Conservation (phyloP, 2,888 invertebrate genomes). For the Tigriopus californicus region DNA sequence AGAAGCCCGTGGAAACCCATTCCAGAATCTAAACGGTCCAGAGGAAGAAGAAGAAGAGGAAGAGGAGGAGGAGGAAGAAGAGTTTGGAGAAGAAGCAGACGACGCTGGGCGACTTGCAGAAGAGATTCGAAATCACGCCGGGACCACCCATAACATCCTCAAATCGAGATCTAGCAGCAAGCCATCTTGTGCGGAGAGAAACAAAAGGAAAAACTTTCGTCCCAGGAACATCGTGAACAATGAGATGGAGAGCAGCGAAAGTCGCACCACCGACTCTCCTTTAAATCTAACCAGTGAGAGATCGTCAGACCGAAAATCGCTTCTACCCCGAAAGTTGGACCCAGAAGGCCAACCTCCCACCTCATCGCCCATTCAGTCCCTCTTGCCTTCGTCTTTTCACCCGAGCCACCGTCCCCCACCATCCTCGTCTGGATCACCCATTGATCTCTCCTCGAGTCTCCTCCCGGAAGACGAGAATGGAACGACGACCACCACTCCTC, state of each 20-base stretch:
- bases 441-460: conserved; percentile 16
- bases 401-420: not conserved
- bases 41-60: no score
- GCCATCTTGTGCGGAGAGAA: conserved; percentile 26
- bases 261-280: conserved; percentile 8
- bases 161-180: no score
- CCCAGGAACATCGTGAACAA: conserved; percentile 43
- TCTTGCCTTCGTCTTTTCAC: not conserved
- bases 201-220: conserved; percentile 57
- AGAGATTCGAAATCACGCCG: no score
- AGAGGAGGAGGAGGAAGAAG: no score
- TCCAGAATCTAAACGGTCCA: no score
- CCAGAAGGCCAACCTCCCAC: not conserved
- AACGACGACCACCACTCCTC: not conserved
- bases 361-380: not conserved
- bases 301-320: not conserved
- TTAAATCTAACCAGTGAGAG: not conserved
- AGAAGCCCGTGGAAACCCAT: no score
- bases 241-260: conserved; percentile 17
- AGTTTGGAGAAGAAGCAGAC: no score
- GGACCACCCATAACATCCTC: no score
- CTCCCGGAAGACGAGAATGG: not conserved
- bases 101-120: no score
- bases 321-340: not conserved
- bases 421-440: conserved; percentile 9